Evolutionary conservation across 2,797 vertebrate species (phyloP).

Genomic region (Triplophysa bombifrons): DNA sequence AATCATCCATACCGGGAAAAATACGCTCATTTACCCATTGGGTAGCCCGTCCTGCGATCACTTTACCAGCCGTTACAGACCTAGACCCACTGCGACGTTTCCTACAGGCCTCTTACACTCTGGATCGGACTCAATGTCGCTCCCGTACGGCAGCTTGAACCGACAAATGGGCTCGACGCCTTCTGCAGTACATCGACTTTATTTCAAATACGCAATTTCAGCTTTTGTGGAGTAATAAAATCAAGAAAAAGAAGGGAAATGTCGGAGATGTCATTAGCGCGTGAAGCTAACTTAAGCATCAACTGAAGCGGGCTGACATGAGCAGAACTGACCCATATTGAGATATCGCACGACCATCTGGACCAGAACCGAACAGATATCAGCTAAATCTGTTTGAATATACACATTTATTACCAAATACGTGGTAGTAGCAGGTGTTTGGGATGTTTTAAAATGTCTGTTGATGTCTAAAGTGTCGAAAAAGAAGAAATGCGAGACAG

Average conservation of each 20-base stretch:
- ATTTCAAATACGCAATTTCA: background rate
- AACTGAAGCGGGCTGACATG: constrained; percentile 41
- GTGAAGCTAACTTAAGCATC: constrained; percentile 31
- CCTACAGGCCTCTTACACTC: constrained; percentile 21
- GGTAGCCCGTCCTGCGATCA: background rate
- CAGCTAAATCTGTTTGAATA: constrained; percentile 17
- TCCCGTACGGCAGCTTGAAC: constrained; percentile 4
- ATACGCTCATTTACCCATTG: constrained; percentile 14
- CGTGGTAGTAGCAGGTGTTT: background rate
- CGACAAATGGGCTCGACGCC: constrained; percentile 20
- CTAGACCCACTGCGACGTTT: background rate
- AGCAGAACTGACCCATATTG: constrained; percentile 31
- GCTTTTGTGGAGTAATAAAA: background rate
- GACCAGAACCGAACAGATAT: constrained; percentile 19
- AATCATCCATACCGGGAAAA: constrained; percentile 19
- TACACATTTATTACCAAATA: constrained; percentile 3
- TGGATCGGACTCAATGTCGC: constrained; percentile 22
- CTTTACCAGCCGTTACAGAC: constrained; percentile 5
- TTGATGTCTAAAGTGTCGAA: background rate
- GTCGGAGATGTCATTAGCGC: constrained; percentile 36
- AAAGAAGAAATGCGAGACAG: constrained; percentile 19
- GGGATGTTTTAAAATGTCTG: background rate
- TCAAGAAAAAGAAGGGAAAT: constrained; percentile 14
- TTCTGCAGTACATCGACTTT: background rate
- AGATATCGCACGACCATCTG: constrained; percentile 20